Conservation (phyloP, 2,888 invertebrate species). For the Scaptomyza caliginosa region DNA sequence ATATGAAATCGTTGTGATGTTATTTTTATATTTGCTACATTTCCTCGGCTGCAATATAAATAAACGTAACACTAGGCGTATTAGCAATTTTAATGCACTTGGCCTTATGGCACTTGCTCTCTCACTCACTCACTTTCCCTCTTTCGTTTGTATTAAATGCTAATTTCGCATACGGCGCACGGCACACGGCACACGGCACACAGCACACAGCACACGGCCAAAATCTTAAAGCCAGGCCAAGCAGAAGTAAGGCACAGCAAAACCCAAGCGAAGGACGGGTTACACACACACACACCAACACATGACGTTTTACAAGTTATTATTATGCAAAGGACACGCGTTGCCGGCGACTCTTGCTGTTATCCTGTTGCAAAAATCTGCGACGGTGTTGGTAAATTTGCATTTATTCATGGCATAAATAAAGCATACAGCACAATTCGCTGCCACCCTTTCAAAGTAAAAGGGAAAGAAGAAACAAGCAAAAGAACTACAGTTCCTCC, state of each 20-base stretch:
- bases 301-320: slow-evolving; percentile 75
- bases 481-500: slow-evolving; percentile 1
- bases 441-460: background rate
- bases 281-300: slow-evolving; percentile 39
- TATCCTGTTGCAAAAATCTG: slow-evolving; percentile 70
- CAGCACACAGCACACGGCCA: slow-evolving; percentile 23
- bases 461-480: slow-evolving; percentile 28
- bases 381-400: slow-evolving; percentile 67
- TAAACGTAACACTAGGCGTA: slow-evolving; percentile 39
- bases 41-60: slow-evolving; percentile 26
- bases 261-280: slow-evolving; percentile 6
- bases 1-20: slow-evolving; percentile 19
- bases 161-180: slow-evolving; percentile 59
- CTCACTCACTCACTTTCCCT: background rate
- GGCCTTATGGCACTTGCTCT: slow-evolving; percentile 53
- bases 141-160: slow-evolving; percentile 56
- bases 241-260: slow-evolving; percentile 15
- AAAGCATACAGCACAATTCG: slow-evolving; percentile 45
- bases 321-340: slow-evolving; percentile 76
- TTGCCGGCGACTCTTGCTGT: slow-evolving; percentile 43
- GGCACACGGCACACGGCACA: slow-evolving; percentile 37
- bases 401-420: slow-evolving; percentile 76
- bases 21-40: slow-evolving; percentile 16
- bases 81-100: slow-evolving; percentile 70
- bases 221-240: slow-evolving; percentile 35